These are phyloP conservation scores for Orchestia grillus DNA, from an alignment of 1,140 invertebrate genomes.

Conservation along the genomic window DNA sequence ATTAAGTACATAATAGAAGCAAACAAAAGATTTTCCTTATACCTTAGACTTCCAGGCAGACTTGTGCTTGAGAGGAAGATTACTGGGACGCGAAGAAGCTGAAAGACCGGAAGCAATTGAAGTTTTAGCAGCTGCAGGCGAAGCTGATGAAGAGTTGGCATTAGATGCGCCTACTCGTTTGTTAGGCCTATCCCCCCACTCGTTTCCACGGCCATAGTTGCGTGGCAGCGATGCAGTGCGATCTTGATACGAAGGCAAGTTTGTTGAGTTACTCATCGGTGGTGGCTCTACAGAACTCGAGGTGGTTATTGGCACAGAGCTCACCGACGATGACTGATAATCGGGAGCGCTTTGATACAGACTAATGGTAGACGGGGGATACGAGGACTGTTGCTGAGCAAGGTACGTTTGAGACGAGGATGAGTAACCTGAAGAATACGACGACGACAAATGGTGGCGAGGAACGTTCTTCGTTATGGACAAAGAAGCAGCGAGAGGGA, in stretches of 20 bases:
- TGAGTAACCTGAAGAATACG: conserved; percentile 46
- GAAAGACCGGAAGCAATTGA: neutral
- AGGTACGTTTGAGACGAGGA: conserved; percentile 45
- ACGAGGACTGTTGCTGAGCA: conserved; percentile 38
- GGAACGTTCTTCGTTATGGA: conserved; percentile 8
- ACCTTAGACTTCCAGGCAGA: conserved; percentile 66
- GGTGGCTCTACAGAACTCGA: neutral
- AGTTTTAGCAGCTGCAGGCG: neutral
- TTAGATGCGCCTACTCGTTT: neutral
- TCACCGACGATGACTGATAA: conserved; percentile 30
- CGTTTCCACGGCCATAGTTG: conserved; percentile 65
- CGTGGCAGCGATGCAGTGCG: conserved; percentile 66
- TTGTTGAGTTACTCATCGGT: neutral
- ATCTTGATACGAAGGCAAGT: neutral
- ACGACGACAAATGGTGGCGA: conserved; percentile 34
- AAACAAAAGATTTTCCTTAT: neutral
- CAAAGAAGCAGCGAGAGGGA: conserved; percentile 28
- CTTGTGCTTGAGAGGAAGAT: conserved; percentile 67
- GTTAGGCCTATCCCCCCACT: conserved; percentile 37
- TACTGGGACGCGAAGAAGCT: conserved; percentile 64
- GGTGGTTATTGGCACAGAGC: conserved; percentile 29
- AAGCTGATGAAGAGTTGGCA: neutral
- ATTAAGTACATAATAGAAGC: neutral
- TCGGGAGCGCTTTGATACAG: conserved; percentile 28
- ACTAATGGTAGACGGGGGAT: conserved; percentile 45